Percentiles rank a stretch among this genome's conserved stretches.
Evolutionary conservation across 2,797 vertebrate genomes (phyloP).

Genomic region (Diceros bicornis): DNA sequence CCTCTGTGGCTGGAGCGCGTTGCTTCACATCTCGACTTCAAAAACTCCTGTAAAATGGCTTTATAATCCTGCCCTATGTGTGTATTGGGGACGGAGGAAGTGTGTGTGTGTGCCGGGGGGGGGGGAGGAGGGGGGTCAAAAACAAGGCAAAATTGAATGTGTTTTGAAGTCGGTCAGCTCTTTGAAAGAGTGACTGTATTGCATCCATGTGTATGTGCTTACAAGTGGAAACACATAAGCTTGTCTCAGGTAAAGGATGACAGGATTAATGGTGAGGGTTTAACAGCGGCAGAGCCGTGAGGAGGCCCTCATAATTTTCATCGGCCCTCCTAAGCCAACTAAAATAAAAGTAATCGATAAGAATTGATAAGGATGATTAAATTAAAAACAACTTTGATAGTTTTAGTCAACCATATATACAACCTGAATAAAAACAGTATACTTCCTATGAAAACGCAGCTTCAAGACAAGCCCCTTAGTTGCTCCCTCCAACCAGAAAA

Average conservation of each 20-base stretch:
- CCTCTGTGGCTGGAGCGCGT: conserved; percentile 56
- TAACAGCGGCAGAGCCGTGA: neutral
- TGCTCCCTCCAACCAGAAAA: neutral
- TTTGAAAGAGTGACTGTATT: neutral
- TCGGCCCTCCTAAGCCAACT: neutral
- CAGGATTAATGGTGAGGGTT: neutral
- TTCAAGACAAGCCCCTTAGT: neutral
- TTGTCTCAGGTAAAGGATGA: neutral
- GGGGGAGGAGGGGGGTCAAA: neutral
- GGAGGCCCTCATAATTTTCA: neutral
- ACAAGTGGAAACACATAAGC: neutral
- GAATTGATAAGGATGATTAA: neutral
- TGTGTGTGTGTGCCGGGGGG: neutral
- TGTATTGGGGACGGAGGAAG: neutral
- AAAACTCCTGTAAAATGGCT: conserved; percentile 49
- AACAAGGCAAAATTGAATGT: conserved; percentile 54
- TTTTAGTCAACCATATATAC: neutral
- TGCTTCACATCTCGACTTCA: conserved; percentile 66
- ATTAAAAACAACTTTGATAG: neutral
- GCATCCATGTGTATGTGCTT: neutral
- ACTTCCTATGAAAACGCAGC: neutral
- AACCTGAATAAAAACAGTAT: neutral
- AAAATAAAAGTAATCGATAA: neutral
- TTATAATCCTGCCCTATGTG: neutral
- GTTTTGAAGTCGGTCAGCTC: conserved; percentile 25